phyloP scores from a whole-genome alignment of 1,140 invertebrate genomes.

The Bombus ignitus region DNA sequence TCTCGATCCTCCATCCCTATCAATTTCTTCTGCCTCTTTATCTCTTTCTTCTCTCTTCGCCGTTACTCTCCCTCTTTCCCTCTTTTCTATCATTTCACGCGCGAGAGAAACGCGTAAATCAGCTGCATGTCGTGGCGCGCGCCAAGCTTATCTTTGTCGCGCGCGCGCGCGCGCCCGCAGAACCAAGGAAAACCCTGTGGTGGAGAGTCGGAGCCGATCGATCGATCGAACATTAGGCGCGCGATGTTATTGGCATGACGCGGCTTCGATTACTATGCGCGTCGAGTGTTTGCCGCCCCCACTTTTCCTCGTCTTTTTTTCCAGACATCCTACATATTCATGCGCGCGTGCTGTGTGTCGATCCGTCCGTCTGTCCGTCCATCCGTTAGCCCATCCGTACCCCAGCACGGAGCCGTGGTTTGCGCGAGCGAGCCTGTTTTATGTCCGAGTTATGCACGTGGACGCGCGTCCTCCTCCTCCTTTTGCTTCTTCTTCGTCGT shows the following conservation, averaged over 20 bases:
- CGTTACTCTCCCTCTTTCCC: neutral
- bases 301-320: slow-evolving; percentile 67
- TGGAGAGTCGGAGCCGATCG: slow-evolving; percentile 5
- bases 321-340: slow-evolving; percentile 79
- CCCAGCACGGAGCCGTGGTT: slow-evolving; percentile 46
- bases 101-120: slow-evolving; percentile 29
- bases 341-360: slow-evolving; percentile 78
- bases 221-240: slow-evolving; percentile 74
- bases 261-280: slow-evolving; percentile 76
- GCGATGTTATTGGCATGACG: slow-evolving; percentile 80
- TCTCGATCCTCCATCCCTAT: neutral
- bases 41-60: neutral
- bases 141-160: neutral
- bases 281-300: slow-evolving; percentile 70
- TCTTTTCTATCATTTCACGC: neutral
- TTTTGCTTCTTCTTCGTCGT: neutral
- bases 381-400: slow-evolving; percentile 52
- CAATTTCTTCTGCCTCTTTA: neutral
- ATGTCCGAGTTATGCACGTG: slow-evolving; percentile 50
- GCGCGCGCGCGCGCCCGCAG: neutral
- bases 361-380: slow-evolving; percentile 57
- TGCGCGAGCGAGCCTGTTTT: slow-evolving; percentile 57
- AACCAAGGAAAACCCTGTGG: slow-evolving; percentile 46
- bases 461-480: slow-evolving; percentile 3
- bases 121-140: neutral